These are phyloP conservation scores for Ibycter americanus DNA, from an alignment of 2,797 vertebrate species.

Conservation along the genomic window DNA sequence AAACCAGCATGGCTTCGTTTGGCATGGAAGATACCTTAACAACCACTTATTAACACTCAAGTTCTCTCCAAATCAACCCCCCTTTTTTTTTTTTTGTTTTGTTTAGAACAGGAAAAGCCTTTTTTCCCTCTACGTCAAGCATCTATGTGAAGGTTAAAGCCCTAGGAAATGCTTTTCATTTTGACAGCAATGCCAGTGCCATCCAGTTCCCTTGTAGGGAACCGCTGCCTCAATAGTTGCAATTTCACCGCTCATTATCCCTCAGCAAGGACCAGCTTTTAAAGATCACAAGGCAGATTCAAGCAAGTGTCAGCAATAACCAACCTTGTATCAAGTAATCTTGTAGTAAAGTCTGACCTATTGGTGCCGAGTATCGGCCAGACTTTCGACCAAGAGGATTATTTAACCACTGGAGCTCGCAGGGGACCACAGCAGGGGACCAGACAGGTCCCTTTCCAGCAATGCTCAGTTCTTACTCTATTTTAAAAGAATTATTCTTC, in stretches of 20 bases:
- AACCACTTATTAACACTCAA: not conserved
- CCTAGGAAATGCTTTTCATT: not conserved
- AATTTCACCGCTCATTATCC: fast-evolving
- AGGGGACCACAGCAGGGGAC: fast-evolving
- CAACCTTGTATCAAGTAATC: not conserved
- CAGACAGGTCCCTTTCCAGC: not conserved
- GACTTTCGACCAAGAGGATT: not conserved
- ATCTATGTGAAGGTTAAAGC: not conserved
- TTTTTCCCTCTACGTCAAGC: not conserved
- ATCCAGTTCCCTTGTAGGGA: not conserved
- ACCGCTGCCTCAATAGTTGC: fast-evolving
- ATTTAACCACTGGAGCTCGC: not conserved
- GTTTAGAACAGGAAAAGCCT: not conserved
- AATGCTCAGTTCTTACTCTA: not conserved
- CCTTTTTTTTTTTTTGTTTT: not conserved
- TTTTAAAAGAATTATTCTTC: not conserved
- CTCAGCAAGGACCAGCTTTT: not conserved
- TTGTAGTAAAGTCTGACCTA: not conserved
- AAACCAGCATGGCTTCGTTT: not conserved
- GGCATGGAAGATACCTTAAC: not conserved
- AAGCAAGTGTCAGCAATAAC: not conserved
- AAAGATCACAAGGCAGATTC: not conserved
- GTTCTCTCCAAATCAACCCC: not conserved
- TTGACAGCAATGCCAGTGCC: not conserved
- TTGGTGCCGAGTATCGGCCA: fast-evolving